Evolutionary conservation across 2,888 invertebrate species (phyloP).

Genomic region (Herminia tarsipennalis): DNA sequence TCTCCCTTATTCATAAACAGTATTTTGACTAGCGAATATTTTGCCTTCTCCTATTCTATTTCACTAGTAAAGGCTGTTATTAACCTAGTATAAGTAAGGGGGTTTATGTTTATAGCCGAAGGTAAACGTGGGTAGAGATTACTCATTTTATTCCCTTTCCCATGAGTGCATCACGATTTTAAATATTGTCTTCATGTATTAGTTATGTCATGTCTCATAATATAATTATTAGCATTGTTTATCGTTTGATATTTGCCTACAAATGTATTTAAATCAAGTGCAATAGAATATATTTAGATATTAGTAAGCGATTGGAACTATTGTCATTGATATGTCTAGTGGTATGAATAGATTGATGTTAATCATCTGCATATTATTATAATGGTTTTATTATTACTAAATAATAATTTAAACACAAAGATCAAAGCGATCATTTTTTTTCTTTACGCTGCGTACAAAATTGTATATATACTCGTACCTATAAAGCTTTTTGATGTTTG

Average conservation of each 20-base stretch:
- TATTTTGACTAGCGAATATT: no score
- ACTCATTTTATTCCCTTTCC: conserved; percentile 14
- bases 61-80: no score
- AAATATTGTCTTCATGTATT: conserved; percentile 22
- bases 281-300: conserved; percentile 5
- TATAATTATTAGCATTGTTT: conserved; percentile 7
- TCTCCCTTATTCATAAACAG: no score
- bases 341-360: conserved; percentile 1
- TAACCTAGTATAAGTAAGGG: no score
- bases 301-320: conserved; percentile 2
- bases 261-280: conserved; percentile 20
- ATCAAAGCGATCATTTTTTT: no score
- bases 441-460: no score
- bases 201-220: conserved; percentile 12
- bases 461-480: no score
- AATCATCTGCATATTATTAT: no score
- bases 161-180: conserved; percentile 17
- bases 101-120: neutral
- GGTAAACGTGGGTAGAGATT: conserved; percentile 7
- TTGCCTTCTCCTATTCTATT: no score
- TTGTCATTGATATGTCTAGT: conserved; percentile 5
- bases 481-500: no score
- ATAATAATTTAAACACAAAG: no score
- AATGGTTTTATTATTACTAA: neutral
- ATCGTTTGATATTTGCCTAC: conserved; percentile 13